Conservation (phyloP, 2,113 vertebrate genomes). For the Phoxinus phoxinus region DNA sequence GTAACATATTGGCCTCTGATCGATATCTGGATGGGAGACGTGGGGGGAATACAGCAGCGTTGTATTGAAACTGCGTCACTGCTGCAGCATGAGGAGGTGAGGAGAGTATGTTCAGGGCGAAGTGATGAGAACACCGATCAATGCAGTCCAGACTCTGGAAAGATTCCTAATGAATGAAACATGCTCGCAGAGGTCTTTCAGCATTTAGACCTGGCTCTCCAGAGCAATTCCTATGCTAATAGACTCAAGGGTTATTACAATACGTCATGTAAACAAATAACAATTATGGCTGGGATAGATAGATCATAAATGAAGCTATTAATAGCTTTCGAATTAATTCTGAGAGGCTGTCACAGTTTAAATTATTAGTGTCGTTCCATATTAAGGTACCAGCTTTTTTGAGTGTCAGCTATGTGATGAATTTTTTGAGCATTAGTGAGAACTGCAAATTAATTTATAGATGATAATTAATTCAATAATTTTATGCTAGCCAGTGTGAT, state of each 20-base stretch:
- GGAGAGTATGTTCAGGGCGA: neutral
- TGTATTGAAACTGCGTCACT: conserved; percentile 20
- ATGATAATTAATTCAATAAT: conserved; percentile 8
- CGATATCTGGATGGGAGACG: conserved; percentile 45
- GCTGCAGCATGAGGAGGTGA: conserved; percentile 20
- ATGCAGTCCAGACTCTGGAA: conserved; percentile 22
- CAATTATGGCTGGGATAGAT: neutral
- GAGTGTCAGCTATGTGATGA: neutral
- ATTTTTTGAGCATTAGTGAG: neutral
- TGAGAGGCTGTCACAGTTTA: conserved; percentile 14
- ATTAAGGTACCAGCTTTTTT: neutral
- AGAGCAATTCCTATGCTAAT: conserved; percentile 14
- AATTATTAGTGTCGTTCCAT: conserved; percentile 25
- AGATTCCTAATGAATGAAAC: conserved; percentile 25
- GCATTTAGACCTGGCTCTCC: neutral
- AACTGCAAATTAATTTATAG: conserved; percentile 24
- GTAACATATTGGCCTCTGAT: conserved; percentile 53
- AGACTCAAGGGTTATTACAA: conserved; percentile 9
- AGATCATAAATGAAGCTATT: neutral
- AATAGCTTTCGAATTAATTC: neutral
- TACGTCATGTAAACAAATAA: conserved; percentile 11
- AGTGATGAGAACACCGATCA: conserved; percentile 19
- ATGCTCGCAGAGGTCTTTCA: neutral
- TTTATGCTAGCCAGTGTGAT: neutral
- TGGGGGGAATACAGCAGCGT: conserved; percentile 32